Conservation (phyloP, 1,140 invertebrate species). For the Bursaphelenchus mucronatus region DNA sequence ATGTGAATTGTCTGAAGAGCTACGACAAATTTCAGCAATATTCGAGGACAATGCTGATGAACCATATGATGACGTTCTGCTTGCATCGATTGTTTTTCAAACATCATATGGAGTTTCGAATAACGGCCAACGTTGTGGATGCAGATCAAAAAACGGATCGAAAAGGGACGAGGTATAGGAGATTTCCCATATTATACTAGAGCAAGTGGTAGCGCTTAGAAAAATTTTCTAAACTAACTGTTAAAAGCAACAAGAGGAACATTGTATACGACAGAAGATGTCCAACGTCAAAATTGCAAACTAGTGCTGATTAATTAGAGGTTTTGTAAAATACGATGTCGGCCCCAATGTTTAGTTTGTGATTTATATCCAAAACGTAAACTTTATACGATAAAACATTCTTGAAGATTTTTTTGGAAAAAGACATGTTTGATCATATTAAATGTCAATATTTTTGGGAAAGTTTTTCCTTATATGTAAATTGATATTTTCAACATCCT, state of each 20-base stretch:
- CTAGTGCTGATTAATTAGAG: too few relatives aligned
- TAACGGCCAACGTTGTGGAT: conserved; percentile 43
- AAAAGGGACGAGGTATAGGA: neutral
- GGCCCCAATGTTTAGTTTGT: too few relatives aligned
- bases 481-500: neutral
- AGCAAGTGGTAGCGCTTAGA: too few relatives aligned
- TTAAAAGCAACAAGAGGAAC: too few relatives aligned
- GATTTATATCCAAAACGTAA: too few relatives aligned
- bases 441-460: neutral
- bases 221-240: too few relatives aligned
- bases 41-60: conserved; percentile 44
- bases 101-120: conserved; percentile 38
- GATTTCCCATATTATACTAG: too few relatives aligned
- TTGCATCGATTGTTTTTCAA: conserved; percentile 41
- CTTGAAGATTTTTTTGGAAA: neutral
- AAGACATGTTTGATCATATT: neutral
- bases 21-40: conserved; percentile 48
- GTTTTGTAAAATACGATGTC: too few relatives aligned
- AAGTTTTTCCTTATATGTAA: neutral
- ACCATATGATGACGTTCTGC: conserved; percentile 43
- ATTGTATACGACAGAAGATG: too few relatives aligned
- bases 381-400: too few relatives aligned
- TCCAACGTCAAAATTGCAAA: too few relatives aligned
- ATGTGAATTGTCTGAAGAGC: conserved; percentile 30
- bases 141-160: conserved; percentile 37